Conservation (phyloP, 2,888 invertebrate genomes). For the Orchesella flavescens region DNA sequence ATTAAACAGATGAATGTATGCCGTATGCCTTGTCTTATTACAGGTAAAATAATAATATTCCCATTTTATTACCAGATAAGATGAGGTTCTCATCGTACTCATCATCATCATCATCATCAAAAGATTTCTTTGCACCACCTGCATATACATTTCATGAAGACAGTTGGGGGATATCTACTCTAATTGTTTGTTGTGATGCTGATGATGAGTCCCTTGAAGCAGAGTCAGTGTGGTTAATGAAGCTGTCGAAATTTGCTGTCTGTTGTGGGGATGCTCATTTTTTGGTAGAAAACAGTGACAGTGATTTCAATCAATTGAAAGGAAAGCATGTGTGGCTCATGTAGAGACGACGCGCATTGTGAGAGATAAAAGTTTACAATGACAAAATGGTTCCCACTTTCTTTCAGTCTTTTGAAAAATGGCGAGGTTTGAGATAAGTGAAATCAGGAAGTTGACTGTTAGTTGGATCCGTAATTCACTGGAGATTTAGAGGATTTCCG, state of each 20-base stretch:
- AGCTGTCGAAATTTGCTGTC: conserved; percentile 11
- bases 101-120: conserved; percentile 11
- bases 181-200: conserved; percentile 19
- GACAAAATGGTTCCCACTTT: background rate
- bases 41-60: conserved; percentile 25
- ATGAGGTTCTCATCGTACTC: conserved; percentile 19
- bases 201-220: background rate
- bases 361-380: background rate
- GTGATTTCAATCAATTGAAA: background rate
- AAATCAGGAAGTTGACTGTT: conserved; percentile 14
- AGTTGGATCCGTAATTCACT: background rate
- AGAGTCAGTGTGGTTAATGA: conserved; percentile 19
- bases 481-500: background rate
- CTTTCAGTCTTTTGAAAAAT: background rate
- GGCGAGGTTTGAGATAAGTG: background rate
- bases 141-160: background rate
- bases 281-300: conserved; percentile 5
- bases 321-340: background rate
- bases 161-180: background rate
- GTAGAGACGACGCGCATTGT: background rate
- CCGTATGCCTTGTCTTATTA: conserved; percentile 17
- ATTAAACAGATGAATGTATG: background rate
- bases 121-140: conserved; percentile 26
- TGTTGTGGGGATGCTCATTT: background rate
- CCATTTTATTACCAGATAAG: conserved; percentile 22